Percentiles rank a stretch among this genome's conserved stretches.
phyloP scores from a whole-genome alignment of 2,888 invertebrate species.

The Noctua fimbriata region DNA sequence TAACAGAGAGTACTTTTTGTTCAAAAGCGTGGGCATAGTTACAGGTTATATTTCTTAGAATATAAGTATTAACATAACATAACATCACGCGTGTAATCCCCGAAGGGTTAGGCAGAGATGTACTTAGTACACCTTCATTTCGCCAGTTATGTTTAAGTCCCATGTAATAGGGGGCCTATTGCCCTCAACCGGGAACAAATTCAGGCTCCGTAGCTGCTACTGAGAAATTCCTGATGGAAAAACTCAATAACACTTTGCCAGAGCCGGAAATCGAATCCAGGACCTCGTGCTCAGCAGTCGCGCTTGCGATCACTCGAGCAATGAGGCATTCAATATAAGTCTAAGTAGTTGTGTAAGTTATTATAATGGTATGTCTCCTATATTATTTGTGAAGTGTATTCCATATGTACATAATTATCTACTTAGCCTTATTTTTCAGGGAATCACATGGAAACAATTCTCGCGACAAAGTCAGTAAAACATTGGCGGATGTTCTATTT shows the following conservation, averaged over 20 bases:
- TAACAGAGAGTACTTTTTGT: too few species aligned
- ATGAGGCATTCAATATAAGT: background rate
- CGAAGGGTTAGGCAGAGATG: background rate
- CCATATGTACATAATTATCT: too few species aligned
- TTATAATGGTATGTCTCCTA: background rate
- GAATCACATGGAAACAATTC: background rate
- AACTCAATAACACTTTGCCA: too few species aligned
- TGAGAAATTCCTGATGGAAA: too few species aligned
- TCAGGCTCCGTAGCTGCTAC: too few species aligned
- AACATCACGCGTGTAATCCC: background rate
- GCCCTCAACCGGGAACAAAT: too few species aligned
- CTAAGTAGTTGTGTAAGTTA: background rate
- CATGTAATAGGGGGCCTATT: too few species aligned
- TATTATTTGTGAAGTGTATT: background rate
- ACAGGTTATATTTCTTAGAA: too few species aligned
- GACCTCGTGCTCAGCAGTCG: background rate
- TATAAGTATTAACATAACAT: too few species aligned
- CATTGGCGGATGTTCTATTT: background rate
- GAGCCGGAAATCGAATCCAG: background rate
- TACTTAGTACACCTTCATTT: too few species aligned
- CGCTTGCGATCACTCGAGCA: background rate
- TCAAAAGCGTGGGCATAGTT: too few species aligned
- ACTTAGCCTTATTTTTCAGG: background rate
- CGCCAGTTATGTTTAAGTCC: too few species aligned
- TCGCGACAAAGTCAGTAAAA: constrained; percentile 1